Conservation (phyloP, 2,113 vertebrate genomes). For the Irena cyanogastra region DNA sequence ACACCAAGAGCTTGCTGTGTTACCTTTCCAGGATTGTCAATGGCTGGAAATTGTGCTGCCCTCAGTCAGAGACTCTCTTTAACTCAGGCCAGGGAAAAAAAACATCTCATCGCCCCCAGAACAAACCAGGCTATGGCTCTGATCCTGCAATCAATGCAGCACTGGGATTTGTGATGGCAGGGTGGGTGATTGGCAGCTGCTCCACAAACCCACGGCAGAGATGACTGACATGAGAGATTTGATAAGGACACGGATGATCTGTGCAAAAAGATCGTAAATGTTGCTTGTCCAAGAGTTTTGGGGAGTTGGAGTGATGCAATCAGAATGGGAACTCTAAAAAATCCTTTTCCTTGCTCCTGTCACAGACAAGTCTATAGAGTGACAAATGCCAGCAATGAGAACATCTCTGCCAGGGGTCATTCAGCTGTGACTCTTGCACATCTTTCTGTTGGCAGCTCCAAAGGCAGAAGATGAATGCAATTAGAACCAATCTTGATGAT, state of each 20-base stretch:
- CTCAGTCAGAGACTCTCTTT: neutral
- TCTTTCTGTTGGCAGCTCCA: neutral
- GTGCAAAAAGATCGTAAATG: neutral
- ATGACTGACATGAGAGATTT: neutral
- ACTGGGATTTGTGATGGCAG: neutral
- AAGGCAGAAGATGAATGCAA: neutral
- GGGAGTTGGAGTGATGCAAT: neutral
- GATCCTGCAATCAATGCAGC: neutral
- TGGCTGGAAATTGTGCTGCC: neutral
- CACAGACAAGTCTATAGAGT: neutral
- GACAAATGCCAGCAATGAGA: neutral
- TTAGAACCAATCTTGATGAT: neutral
- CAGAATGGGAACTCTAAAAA: neutral
- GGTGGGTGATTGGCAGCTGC: neutral
- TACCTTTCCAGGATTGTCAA: neutral
- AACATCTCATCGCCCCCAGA: neutral
- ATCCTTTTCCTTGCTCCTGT: neutral
- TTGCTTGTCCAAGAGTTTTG: neutral
- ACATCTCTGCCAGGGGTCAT: neutral
- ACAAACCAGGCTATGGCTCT: neutral
- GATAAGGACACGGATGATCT: neutral
- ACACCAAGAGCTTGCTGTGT: neutral
- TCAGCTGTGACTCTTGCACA: neutral
- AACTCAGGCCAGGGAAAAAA: neutral
- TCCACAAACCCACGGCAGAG: neutral